Evolutionary conservation across 2,888 invertebrate species (phyloP).

Genomic region (Drosophila ezoana): DNA sequence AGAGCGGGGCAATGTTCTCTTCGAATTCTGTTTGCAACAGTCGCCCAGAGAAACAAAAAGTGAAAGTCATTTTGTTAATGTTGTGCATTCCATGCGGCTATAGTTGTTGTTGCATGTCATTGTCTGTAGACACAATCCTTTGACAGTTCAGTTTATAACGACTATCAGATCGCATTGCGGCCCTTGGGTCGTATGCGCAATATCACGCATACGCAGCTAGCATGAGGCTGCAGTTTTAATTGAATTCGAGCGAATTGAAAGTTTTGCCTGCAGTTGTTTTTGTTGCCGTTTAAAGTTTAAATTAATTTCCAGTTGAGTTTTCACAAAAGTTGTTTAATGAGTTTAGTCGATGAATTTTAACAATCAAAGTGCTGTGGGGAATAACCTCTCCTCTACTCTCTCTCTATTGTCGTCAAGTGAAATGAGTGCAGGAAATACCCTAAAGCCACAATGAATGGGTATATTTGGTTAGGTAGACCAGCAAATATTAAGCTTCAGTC

Average conservation of each 20-base stretch:
- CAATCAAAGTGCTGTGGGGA: conserved; percentile 32
- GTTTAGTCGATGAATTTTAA: conserved; percentile 59
- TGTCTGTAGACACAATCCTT: conserved; percentile 46
- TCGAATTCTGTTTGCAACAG: conserved; percentile 18
- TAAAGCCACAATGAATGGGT: not conserved
- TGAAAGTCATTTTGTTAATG: conserved; percentile 71
- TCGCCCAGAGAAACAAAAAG: conserved; percentile 38
- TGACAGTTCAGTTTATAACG: conserved; percentile 40
- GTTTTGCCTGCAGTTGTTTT: conserved; percentile 44
- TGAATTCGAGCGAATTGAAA: conserved; percentile 72
- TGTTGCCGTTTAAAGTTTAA: conserved; percentile 48
- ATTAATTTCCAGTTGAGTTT: conserved; percentile 72
- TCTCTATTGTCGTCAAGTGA: not conserved
- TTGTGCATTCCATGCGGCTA: conserved; percentile 42
- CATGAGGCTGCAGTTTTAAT: conserved; percentile 72
- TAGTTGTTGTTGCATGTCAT: conserved; percentile 40
- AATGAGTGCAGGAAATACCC: conserved; percentile 15
- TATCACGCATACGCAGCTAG: conserved; percentile 64
- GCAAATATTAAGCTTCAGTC: not conserved
- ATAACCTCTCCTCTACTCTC: not conserved
- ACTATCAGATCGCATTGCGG: conserved; percentile 41
- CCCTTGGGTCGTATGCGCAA: conserved; percentile 69
- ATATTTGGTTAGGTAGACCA: not conserved
- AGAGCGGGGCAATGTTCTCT: conserved; percentile 34
- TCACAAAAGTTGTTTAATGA: conserved; percentile 58